A percentile compares a stretch with the other conserved stretches of the same genome.
Evolutionary conservation across 1,140 invertebrate genomes (phyloP).

Genomic region (Sinella curviseta): DNA sequence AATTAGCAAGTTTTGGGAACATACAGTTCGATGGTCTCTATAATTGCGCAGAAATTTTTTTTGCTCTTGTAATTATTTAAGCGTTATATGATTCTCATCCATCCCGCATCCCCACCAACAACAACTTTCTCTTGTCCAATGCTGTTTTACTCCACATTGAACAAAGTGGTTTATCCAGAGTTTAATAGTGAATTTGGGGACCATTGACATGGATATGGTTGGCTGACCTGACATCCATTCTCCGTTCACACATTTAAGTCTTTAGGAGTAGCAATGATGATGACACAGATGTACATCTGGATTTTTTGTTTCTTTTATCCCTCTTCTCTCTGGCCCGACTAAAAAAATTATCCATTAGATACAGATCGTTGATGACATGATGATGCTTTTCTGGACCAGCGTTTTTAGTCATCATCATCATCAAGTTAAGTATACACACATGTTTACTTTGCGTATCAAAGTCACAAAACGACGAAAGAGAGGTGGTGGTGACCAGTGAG

Average conservation of each 20-base stretch:
- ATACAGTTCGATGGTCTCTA: no score
- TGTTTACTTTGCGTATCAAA: not conserved
- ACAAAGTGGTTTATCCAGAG: not conserved
- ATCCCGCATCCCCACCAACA: no score
- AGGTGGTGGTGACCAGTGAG: not conserved
- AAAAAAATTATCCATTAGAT: constrained; percentile 1
- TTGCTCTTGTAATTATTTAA: no score
- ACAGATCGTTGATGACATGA: not conserved
- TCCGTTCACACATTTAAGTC: not conserved
- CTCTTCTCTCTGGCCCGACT: not conserved
- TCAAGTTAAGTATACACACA: not conserved
- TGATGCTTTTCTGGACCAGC: not conserved
- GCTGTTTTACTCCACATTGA: not conserved
- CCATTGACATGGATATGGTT: not conserved
- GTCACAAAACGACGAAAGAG: not conserved
- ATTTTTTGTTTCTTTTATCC: not conserved
- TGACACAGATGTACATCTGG: not conserved
- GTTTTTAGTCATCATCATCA: not conserved
- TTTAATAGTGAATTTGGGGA: not conserved
- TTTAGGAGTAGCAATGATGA: not conserved
- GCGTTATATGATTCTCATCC: no score
- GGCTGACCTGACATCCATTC: not conserved
- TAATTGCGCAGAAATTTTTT: no score
- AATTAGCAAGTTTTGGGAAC: not conserved
- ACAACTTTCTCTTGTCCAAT: not conserved